Percentiles rank a stretch among this genome's conserved stretches.
phyloP scores from a whole-genome alignment of 2,113 vertebrate species.

The Platichthys stellatus region DNA sequence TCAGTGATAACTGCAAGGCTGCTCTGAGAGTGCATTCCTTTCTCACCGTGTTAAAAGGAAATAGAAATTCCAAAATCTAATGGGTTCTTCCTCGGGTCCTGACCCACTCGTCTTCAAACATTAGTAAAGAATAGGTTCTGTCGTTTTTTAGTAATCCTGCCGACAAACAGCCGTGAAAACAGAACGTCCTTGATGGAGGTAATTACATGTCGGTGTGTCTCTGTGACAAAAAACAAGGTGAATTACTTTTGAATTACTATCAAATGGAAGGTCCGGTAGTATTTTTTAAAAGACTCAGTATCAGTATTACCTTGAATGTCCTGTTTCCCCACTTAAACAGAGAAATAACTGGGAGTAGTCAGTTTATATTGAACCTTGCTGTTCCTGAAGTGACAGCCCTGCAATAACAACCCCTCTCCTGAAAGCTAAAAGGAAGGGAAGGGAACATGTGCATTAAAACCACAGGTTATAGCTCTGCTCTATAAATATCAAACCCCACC shows the following conservation, averaged over 20 bases:
- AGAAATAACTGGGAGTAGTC: not conserved
- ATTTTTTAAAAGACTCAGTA: not conserved
- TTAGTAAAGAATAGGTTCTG: too few species aligned
- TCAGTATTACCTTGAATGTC: constrained; percentile 5
- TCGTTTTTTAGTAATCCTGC: too few species aligned
- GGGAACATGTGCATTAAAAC: not conserved
- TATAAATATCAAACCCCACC: constrained; percentile 51
- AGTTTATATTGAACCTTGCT: not conserved
- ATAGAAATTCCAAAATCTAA: too few species aligned
- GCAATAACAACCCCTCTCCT: not conserved
- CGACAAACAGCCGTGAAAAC: too few species aligned
- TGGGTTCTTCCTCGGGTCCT: too few species aligned
- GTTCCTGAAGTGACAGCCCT: too few species aligned
- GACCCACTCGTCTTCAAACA: too few species aligned
- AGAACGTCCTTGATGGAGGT: too few species aligned
- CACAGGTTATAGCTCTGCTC: constrained; percentile 11
- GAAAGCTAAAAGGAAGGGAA: not conserved
- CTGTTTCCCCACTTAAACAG: constrained; percentile 9
- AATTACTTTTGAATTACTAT: constrained; percentile 1
- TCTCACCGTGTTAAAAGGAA: too few species aligned
- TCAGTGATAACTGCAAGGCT: too few species aligned
- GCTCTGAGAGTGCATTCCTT: too few species aligned
- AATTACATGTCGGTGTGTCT: not conserved
- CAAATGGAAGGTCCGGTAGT: not conserved
- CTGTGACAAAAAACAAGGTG: not conserved